Evolutionary conservation across 2,888 invertebrate genomes (phyloP), one percentile per base, ranked within the genome.

Genomic region (Acrocyrtus sp.): DNA sequence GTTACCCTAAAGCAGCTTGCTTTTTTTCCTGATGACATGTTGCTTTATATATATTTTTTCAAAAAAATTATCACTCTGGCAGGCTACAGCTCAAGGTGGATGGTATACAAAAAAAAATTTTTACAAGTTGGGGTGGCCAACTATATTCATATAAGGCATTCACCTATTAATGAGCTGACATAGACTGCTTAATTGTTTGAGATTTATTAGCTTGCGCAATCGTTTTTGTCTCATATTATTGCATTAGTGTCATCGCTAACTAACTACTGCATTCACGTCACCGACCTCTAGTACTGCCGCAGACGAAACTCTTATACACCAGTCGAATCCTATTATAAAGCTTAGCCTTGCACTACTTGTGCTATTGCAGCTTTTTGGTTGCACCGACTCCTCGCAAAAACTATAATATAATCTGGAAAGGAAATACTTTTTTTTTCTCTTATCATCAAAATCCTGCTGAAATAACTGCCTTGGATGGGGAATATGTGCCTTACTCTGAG

Each of bases 191-290:
- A 34, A 54, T 22, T 21, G 15, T 12, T 39, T 39, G 15, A 21
- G n/a, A 2, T 26, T 53, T 19, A 8, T 19, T 24, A n/a, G 22
- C 22, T 19, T 17, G 3, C 4, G 34, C 27, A 53, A n/a, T 54
- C 26, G 5, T 22, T n/a, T 22, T 21, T 41, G 4, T 15, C 41
- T 17, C 39, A 39, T 41, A 56, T 41, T 15, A 39, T 56, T n/a
- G 41, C 56, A 41, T 41, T 56, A 22, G 41, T 56, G 56, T 39
- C 41, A 12, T 41, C 22, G 41, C 8, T 56, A 34, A 56, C 50
- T 34, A 53, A 29, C 29, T 8, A 26, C 6, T n/a, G 29, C 24
- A 56, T 41, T 56, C 41, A 56, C 41, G 56, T 56, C 56, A 41
- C n/a, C 19, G 12, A 8, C 2, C 15, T 22, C 12, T 24, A n/a